Conservation (phyloP, 2,888 invertebrate genomes). For the Drosophila koepferae region DNA sequence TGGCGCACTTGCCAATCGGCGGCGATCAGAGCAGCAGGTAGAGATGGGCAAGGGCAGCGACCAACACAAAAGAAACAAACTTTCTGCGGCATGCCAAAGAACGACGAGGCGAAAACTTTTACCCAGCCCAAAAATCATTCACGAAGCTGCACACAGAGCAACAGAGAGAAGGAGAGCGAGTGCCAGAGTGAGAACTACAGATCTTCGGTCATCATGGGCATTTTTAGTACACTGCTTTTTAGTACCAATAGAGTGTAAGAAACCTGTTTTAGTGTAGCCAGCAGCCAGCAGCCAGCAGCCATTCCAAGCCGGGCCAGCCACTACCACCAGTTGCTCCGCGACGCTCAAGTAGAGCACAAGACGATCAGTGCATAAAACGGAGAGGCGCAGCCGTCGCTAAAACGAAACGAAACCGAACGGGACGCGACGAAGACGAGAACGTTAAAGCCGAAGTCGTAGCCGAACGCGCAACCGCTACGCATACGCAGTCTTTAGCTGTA, state of each 20-base stretch:
- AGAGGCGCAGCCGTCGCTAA: constrained; percentile 3
- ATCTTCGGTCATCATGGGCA: constrained; percentile 56
- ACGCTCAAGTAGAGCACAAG: constrained; percentile 73
- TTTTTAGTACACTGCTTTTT: constrained; percentile 57
- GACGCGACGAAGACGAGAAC: constrained; percentile 13
- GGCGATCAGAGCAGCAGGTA: constrained; percentile 67
- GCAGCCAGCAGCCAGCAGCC: constrained; percentile 40
- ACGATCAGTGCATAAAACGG: constrained; percentile 17
- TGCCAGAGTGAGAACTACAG: constrained; percentile 1
- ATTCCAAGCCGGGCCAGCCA: constrained; percentile 18
- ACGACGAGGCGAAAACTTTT: constrained; percentile 69
- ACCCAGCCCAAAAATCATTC: constrained; percentile 73
- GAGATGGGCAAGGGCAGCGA: constrained; percentile 43
- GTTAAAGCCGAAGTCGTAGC: constrained; percentile 25
- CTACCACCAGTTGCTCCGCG: constrained; percentile 70
- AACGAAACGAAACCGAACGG: constrained; percentile 4
- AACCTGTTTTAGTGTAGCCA: constrained; percentile 54
- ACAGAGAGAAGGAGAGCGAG: background rate
- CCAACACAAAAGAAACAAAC: constrained; percentile 63
- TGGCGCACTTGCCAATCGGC: constrained; percentile 79
- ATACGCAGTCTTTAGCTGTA: constrained; percentile 59
- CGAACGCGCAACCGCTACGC: constrained; percentile 60
- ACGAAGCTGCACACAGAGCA: constrained; percentile 48
- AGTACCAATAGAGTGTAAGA: constrained; percentile 32
- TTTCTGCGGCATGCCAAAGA: constrained; percentile 74